Base-by-base conservation (phyloP, 1,140 invertebrate genomes). In the Caenorhabditis remanei region DNA sequence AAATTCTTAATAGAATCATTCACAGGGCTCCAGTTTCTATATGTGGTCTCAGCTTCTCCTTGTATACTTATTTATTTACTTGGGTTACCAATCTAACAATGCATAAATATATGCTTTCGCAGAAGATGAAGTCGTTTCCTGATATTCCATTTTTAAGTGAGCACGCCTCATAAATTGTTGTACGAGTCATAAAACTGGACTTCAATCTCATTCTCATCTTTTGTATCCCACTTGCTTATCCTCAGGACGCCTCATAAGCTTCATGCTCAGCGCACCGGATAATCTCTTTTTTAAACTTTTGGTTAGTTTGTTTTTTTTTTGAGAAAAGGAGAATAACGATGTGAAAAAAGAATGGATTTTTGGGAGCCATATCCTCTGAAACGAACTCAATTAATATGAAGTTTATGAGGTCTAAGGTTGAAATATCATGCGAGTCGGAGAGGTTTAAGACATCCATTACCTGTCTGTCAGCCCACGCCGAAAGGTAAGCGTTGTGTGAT, bases 1-100 rank as follows among this genome's bases (percentile, higher is more conserved):
- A 79, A 79, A 79, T 79, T 79, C 71, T 79, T 79, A 79, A 79
- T 79, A n/a, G 71, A 79, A 79, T 79, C 43, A 79, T 79, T 53
- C 32, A 50, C 1, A 14, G 67, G 7, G 11, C 63, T 71, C 16
- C 71, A 79, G 1, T 13, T 9, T 43, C n/a, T n/a, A 71, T 46
- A 11, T 21, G 41, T 9, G 71, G 71, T 50, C 0, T 50, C 11
- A n/a, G 41, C 19, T 43, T 67, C 41, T n/a, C n/a, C 9, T 41
- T 21, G 43, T 79, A 50, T 79, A 48, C 19, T 79, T 48, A 79
- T 79, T 50, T 79, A 13, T 50, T 79, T 79, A 21, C 19, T 75
- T 46, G 43, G 16, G 61, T 65, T 24, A 14, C 16, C 41, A 46
- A 71, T 43, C 13, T 79, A 53, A 48, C 65, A 13, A 41, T 40